Evolutionary conservation across 2,888 invertebrate species (phyloP).

Genomic region (Stictocephala bisonia): DNA sequence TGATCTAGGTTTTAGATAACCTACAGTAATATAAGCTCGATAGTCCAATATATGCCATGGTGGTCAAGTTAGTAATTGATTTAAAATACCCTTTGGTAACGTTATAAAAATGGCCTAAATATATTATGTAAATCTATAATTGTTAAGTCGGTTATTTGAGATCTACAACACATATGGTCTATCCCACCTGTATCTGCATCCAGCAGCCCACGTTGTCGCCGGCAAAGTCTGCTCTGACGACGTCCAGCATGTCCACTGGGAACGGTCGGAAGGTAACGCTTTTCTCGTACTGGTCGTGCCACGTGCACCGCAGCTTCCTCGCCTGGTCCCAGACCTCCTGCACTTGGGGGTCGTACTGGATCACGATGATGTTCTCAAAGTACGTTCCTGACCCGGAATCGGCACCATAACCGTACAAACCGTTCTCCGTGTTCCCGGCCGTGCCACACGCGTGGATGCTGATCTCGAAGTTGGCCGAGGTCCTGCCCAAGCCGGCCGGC

Average conservation of each 20-base stretch:
- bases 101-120: too few relatives aligned
- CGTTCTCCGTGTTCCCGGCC: constrained; percentile 86
- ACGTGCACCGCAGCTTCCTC: constrained; percentile 90
- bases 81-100: too few relatives aligned
- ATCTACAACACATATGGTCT: too few relatives aligned
- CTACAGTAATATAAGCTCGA: too few relatives aligned
- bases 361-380: constrained; percentile 94
- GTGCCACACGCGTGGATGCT: constrained; percentile 94
- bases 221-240: constrained; percentile 94
- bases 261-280: constrained; percentile 94
- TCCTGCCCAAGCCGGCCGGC: constrained; percentile 89
- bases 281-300: constrained; percentile 97
- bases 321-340: constrained; percentile 96
- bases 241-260: constrained; percentile 96
- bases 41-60: too few relatives aligned
- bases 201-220: constrained; percentile 96
- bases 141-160: too few relatives aligned
- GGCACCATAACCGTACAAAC: constrained; percentile 83
- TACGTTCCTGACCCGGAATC: constrained; percentile 93
- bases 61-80: too few relatives aligned
- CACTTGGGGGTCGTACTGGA: constrained; percentile 94
- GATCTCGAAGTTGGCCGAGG: constrained; percentile 93
- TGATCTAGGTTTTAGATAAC: too few relatives aligned
- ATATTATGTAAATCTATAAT: too few relatives aligned
- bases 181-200: constrained; percentile 98